Evolutionary conservation across 2,797 vertebrate species (phyloP).

Genomic region (Acanthopagrus latus): DNA sequence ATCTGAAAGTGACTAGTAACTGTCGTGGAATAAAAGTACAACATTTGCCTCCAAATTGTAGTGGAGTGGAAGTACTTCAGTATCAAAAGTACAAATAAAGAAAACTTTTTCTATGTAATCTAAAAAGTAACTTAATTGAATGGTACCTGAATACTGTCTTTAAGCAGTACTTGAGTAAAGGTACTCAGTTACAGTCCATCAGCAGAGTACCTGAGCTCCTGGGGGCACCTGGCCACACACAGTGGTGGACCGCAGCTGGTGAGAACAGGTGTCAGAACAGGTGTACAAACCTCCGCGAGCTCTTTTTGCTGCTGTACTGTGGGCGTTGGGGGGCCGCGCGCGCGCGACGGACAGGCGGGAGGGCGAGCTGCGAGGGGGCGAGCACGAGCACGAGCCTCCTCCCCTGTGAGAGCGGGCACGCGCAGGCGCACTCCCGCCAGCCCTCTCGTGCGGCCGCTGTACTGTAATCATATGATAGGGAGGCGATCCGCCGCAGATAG

Average conservation of each 20-base stretch:
- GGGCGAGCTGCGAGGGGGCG: slow-evolving; percentile 31
- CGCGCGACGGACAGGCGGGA: slow-evolving; percentile 15
- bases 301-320: slow-evolving; percentile 52
- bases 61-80: too few relatives aligned
- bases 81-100: too few relatives aligned
- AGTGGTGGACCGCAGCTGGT: slow-evolving; percentile 62
- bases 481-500: slow-evolving; percentile 72
- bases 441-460: slow-evolving; percentile 71
- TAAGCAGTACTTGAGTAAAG: too few relatives aligned
- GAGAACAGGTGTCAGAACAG: slow-evolving; percentile 47
- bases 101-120: too few relatives aligned
- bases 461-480: slow-evolving; percentile 87
- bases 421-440: slow-evolving; percentile 70
- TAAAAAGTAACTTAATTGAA: too few relatives aligned
- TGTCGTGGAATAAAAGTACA: too few relatives aligned
- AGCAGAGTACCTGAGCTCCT: not conserved
- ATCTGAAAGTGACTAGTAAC: too few relatives aligned
- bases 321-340: slow-evolving; percentile 1
- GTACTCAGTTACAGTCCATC: too few relatives aligned
- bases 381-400: slow-evolving; percentile 51
- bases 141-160: too few relatives aligned
- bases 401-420: slow-evolving; percentile 63
- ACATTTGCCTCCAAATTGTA: too few relatives aligned
- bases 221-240: slow-evolving; percentile 22
- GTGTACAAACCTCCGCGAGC: slow-evolving; percentile 67